phyloP scores from a whole-genome alignment of 2,888 invertebrate species.

The Machimus rusticus region DNA sequence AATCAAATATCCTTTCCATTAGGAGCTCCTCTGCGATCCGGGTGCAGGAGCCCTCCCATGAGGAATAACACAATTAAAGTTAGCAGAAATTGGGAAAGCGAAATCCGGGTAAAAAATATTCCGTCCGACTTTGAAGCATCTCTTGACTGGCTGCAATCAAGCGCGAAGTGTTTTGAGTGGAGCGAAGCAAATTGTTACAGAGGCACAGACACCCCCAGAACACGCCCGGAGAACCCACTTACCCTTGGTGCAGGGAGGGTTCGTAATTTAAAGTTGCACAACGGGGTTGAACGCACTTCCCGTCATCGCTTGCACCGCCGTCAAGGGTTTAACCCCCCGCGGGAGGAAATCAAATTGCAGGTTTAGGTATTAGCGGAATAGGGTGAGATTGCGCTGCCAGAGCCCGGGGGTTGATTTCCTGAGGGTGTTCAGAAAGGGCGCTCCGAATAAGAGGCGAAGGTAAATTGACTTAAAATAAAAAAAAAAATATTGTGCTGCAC shows the following conservation, averaged over 20 bases:
- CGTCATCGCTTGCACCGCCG: not conserved
- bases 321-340: not conserved
- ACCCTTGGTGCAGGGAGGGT: not conserved
- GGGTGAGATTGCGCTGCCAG: not conserved
- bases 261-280: constrained; percentile 21
- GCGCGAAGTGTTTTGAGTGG: not conserved
- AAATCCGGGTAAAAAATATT: not conserved
- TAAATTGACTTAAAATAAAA: constrained; percentile 11
- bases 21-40: not conserved
- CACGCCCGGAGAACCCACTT: not conserved
- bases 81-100: not conserved
- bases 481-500: not conserved
- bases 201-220: not conserved
- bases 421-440: not conserved
- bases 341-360: not conserved
- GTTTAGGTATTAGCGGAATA: constrained; percentile 1
- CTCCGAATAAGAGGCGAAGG: not conserved
- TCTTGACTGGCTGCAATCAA: constrained; percentile 17
- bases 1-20: not conserved
- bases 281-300: constrained; percentile 25
- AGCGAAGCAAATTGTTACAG: constrained; percentile 8
- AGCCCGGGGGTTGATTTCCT: not conserved
- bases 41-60: not conserved
- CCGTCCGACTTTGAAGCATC: not conserved
- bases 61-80: constrained; percentile 11